Evolutionary conservation across 1,140 invertebrate species (phyloP).

Genomic region (Caenorhabditis elegans): DNA sequence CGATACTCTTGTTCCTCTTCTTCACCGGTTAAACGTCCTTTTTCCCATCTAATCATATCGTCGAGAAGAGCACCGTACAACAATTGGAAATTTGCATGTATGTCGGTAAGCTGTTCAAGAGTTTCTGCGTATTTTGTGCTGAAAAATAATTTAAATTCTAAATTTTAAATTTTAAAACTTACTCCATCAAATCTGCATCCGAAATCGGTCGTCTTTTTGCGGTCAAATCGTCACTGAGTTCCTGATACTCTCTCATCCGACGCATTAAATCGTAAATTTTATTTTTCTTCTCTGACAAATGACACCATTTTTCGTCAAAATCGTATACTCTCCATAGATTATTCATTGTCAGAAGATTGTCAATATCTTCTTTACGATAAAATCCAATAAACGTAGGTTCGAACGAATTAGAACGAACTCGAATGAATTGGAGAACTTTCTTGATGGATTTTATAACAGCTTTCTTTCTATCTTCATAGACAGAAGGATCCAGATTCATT

Average conservation of each 20-base stretch:
- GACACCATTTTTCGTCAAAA: slow-evolving; percentile 77
- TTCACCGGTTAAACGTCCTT: background rate
- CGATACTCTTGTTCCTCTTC: slow-evolving; percentile 65
- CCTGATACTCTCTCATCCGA: slow-evolving; percentile 88
- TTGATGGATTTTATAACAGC: background rate
- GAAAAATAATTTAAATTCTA: background rate
- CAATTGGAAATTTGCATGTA: slow-evolving; percentile 87
- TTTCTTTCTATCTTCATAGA: background rate
- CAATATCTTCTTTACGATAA: slow-evolving; percentile 90
- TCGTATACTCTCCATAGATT: slow-evolving; percentile 95
- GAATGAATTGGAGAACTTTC: background rate
- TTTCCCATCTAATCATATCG: slow-evolving; percentile 54
- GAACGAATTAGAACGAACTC: background rate
- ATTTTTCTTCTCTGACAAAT: slow-evolving; percentile 81
- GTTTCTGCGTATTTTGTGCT: slow-evolving; percentile 76
- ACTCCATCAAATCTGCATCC: slow-evolving; percentile 73
- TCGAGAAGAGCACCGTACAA: slow-evolving; percentile 74
- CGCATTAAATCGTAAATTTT: slow-evolving; percentile 77
- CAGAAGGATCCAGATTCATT: background rate
- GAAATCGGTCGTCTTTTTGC: slow-evolving; percentile 68
- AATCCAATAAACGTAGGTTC: slow-evolving; percentile 93
- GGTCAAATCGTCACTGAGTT: slow-evolving; percentile 59
- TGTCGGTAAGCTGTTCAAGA: slow-evolving; percentile 85
- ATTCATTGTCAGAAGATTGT: slow-evolving; percentile 88
- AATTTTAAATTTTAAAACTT: background rate